These are phyloP conservation scores for Rhea pennata DNA, from an alignment of 2,113 vertebrate species.

Conservation along the genomic window DNA sequence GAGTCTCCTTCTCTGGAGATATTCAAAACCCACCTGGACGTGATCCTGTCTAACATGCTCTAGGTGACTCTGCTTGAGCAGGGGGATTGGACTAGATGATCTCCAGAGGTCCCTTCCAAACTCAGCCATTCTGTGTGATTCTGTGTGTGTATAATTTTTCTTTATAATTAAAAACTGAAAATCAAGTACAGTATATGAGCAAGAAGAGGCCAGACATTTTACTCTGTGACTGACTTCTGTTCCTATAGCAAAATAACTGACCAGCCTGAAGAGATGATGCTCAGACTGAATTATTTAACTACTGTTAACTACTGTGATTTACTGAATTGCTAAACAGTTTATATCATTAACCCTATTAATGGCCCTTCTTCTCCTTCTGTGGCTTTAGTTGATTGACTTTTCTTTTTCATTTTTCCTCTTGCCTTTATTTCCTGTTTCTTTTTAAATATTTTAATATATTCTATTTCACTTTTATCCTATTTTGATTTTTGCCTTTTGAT, in stretches of 20 bases:
- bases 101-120: too few relatives aligned
- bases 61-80: too few relatives aligned
- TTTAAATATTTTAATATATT: not conserved
- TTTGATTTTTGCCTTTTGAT: not conserved
- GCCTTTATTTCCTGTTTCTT: not conserved
- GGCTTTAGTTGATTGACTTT: not conserved
- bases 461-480: not conserved
- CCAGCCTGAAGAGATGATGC: not conserved
- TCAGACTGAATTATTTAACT: constrained; percentile 7
- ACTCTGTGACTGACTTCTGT: not conserved
- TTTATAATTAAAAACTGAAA: not conserved
- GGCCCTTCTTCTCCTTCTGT: not conserved
- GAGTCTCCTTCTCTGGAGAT: too few relatives aligned
- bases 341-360: not conserved
- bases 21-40: too few relatives aligned
- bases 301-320: too few relatives aligned
- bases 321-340: not conserved
- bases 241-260: not conserved
- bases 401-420: not conserved
- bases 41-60: too few relatives aligned
- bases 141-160: not conserved
- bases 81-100: too few relatives aligned
- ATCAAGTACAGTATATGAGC: not conserved
- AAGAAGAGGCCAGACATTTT: not conserved
- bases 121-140: too few relatives aligned